Evolutionary conservation across 2,113 vertebrate genomes (phyloP).

Genomic region (Phyllostomus discolor): DNA sequence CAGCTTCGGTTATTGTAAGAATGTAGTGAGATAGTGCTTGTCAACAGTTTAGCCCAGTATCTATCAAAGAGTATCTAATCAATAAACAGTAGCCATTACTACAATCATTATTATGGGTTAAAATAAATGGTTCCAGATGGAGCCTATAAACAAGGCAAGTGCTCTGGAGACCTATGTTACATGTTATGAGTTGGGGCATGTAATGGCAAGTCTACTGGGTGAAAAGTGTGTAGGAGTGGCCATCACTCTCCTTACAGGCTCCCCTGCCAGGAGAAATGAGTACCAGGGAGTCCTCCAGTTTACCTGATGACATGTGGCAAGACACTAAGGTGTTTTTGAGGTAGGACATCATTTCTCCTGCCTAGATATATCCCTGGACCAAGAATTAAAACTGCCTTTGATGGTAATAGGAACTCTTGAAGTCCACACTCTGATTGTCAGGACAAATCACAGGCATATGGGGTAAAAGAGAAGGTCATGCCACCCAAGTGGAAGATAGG

Average conservation of each 20-base stretch:
- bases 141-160: conserved; percentile 41
- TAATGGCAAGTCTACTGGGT: conserved; percentile 26
- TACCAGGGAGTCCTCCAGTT: conserved; percentile 51
- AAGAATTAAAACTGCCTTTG: conserved; percentile 27
- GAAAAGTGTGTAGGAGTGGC: conserved; percentile 27
- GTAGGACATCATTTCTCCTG: conserved; percentile 63
- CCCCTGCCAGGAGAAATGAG: conserved; percentile 20
- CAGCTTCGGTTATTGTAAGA: conserved; percentile 33
- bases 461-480: conserved; percentile 51
- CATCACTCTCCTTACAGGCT: conserved; percentile 46
- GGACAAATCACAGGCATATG: conserved; percentile 57
- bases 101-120: conserved; percentile 26
- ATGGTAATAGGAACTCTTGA: not conserved
- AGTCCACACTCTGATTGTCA: conserved; percentile 40
- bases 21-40: conserved; percentile 37
- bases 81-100: conserved; percentile 49
- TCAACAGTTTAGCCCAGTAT: conserved; percentile 30
- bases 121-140: conserved; percentile 41
- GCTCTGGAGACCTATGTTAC: conserved; percentile 48
- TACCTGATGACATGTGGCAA: conserved; percentile 63
- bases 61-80: conserved; percentile 33
- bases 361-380: conserved; percentile 48
- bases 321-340: conserved; percentile 60
- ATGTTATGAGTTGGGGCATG: conserved; percentile 22
- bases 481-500: not conserved